Conservation (phyloP, 2,888 invertebrate species). For the Craniophora ligustri region DNA sequence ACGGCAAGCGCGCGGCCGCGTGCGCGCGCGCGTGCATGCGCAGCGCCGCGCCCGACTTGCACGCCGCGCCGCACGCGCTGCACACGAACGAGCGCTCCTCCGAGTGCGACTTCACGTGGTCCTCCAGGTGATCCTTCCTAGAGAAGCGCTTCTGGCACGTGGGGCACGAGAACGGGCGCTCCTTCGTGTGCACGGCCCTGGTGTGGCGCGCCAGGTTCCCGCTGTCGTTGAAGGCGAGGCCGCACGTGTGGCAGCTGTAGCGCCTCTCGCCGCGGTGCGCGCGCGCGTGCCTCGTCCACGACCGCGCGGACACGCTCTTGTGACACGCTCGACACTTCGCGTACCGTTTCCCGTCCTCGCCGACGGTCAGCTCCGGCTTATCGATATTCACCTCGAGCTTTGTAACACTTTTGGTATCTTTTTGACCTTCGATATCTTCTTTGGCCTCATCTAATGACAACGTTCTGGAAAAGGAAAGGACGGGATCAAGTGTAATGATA, state of each 20-base stretch:
- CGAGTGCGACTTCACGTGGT: constrained; percentile 85
- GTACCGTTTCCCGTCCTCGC: constrained; percentile 58
- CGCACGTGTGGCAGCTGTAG: constrained; percentile 87
- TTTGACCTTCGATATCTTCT: constrained; percentile 2
- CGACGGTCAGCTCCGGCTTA: constrained; percentile 35
- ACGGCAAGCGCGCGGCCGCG: constrained; percentile 69
- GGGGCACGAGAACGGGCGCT: constrained; percentile 83
- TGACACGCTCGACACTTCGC: constrained; percentile 76
- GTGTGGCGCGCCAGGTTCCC: constrained; percentile 86
- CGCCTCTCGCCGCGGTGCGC: constrained; percentile 76
- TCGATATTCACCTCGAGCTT: constrained; percentile 21
- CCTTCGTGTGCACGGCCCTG: constrained; percentile 78
- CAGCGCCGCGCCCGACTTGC: constrained; percentile 85
- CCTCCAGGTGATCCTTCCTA: constrained; percentile 80
- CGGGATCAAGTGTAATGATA: constrained; percentile 35
- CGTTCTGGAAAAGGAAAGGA: constrained; percentile 45
- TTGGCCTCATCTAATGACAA: constrained; percentile 11
- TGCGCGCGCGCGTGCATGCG: constrained; percentile 84
- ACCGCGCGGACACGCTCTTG: constrained; percentile 63
- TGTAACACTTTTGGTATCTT: background rate
- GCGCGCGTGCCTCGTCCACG: constrained; percentile 82
- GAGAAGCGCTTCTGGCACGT: constrained; percentile 83
- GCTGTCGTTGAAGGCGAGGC: constrained; percentile 80
- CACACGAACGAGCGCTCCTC: constrained; percentile 83
- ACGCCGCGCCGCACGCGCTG: constrained; percentile 86